Conservation (phyloP, 2,113 vertebrate genomes). For the Alethe castanea region DNA sequence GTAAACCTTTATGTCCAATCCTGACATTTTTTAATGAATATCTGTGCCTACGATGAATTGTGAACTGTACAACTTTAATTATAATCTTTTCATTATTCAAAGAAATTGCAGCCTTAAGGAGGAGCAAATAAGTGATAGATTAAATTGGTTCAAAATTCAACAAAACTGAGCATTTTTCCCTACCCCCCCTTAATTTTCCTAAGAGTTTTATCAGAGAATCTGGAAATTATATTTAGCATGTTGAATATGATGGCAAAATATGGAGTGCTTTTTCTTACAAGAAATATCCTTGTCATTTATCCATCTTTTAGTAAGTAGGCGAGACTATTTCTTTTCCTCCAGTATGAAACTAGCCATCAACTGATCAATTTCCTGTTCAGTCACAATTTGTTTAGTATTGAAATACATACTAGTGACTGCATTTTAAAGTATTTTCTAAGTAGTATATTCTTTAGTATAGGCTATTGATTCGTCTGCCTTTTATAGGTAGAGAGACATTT, state of each 20-base stretch:
- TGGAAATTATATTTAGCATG: neutral
- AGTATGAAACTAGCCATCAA: neutral
- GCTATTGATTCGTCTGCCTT: neutral
- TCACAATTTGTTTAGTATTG: neutral
- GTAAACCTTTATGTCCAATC: neutral
- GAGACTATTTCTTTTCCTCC: neutral
- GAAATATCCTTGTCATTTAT: neutral
- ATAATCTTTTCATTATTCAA: neutral
- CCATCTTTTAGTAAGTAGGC: neutral
- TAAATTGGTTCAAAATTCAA: neutral
- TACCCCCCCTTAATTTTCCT: rapidly evolving
- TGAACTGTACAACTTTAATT: neutral
- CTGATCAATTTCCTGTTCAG: neutral
- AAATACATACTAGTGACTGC: neutral
- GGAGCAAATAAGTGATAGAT: neutral
- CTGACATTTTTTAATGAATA: neutral
- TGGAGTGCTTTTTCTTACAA: neutral
- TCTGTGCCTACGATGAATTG: neutral
- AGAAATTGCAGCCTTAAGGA: neutral
- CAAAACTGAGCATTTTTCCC: neutral
- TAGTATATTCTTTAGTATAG: neutral
- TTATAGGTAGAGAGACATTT: neutral
- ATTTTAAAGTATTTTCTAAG: neutral
- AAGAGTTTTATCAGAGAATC: neutral
- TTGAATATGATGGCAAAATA: neutral